phyloP scores from a whole-genome alignment of 1,140 invertebrate species.

The Drosophila subpulchrella region DNA sequence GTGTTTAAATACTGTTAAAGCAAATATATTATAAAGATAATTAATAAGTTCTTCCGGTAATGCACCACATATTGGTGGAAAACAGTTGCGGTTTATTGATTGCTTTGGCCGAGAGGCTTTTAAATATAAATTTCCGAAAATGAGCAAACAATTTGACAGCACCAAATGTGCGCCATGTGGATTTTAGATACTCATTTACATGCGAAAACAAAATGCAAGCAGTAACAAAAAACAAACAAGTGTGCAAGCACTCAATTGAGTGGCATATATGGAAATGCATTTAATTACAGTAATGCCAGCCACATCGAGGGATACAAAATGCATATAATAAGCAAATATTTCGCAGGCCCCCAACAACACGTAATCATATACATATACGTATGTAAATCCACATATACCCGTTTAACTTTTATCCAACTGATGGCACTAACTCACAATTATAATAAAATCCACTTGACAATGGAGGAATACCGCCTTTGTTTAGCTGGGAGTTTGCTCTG shows the following conservation, averaged over 20 bases:
- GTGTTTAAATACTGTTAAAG: neutral
- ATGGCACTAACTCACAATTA: constrained; percentile 33
- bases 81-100: constrained; percentile 6
- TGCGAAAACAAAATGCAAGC: constrained; percentile 17
- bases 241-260: constrained; percentile 42
- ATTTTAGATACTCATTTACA: constrained; percentile 25
- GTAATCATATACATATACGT: constrained; percentile 5
- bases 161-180: constrained; percentile 43
- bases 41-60: constrained; percentile 36
- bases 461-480: constrained; percentile 23
- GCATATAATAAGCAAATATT: constrained; percentile 50
- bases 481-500: constrained; percentile 1
- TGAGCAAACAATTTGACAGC: constrained; percentile 23
- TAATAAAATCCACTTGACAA: constrained; percentile 47
- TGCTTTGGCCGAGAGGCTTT: constrained; percentile 6
- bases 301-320: constrained; percentile 26
- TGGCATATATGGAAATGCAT: constrained; percentile 40
- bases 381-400: constrained; percentile 8
- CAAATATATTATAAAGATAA: constrained; percentile 34
- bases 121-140: neutral
- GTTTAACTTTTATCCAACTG: constrained; percentile 5
- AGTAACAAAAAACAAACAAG: constrained; percentile 18
- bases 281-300: constrained; percentile 46
- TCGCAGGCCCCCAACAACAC: constrained; percentile 42
- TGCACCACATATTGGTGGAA: constrained; percentile 20